Evolutionary conservation across 1,140 invertebrate species (phyloP).

Genomic region (Venturia canescens): DNA sequence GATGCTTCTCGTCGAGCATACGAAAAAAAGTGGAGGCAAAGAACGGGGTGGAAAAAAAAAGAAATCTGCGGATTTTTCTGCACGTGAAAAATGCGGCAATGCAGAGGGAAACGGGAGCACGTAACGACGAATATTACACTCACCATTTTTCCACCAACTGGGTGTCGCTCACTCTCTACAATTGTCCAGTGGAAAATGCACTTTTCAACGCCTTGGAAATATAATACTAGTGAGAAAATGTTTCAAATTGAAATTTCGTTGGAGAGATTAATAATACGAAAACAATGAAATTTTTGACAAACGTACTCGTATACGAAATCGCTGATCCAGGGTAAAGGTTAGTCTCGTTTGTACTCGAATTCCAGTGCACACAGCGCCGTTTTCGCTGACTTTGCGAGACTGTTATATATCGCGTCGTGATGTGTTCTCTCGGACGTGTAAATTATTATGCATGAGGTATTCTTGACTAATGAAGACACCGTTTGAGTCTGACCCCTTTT

Average conservation of each 20-base stretch:
- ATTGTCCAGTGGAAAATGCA: neutral
- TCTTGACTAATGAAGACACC: too few species aligned
- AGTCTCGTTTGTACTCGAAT: neutral
- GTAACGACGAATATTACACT: conserved; percentile 4
- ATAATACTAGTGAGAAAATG: neutral
- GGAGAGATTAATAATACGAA: neutral
- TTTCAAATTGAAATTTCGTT: neutral
- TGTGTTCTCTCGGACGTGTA: too few species aligned
- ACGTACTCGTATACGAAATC: neutral
- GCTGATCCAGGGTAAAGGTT: neutral
- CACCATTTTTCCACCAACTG: neutral
- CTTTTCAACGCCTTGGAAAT: neutral
- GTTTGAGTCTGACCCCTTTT: too few species aligned
- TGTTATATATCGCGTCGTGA: neutral
- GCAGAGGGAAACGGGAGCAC: neutral
- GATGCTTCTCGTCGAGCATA: neutral
- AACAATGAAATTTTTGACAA: neutral
- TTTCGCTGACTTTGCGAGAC: neutral
- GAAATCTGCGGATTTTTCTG: neutral
- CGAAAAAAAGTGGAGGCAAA: neutral
- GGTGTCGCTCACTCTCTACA: neutral
- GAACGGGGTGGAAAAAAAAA: neutral
- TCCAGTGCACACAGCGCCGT: neutral
- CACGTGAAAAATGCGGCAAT: neutral
- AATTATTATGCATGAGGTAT: too few species aligned